Base-by-base conservation (phyloP, 2,113 vertebrate genomes). In the Ceyx melanurus region DNA sequence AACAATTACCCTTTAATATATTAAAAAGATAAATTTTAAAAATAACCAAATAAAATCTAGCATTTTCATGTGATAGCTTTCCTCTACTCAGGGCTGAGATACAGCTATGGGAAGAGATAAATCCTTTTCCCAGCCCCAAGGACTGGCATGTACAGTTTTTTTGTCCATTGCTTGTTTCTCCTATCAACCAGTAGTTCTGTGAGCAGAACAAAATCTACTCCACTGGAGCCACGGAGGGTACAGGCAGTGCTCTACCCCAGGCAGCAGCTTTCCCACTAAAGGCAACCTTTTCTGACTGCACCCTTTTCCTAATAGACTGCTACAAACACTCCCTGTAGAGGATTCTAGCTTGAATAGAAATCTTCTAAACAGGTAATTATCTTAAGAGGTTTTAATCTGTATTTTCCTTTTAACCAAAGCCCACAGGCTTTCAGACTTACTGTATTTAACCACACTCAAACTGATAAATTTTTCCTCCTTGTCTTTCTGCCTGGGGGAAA, bases 301-400 rank as follows among this genome's bases (percentile, higher is more conserved):
- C 89, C 91, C 57, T 81, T 71, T 93, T 79, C 84, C 78, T 89
- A 85, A 67, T 33, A 93, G 81, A 66, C 90, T 60, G 64, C 74
- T 92, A 70, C 43, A 85, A 74, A 80, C 35, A 83, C 61, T 92
- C 75, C 51, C 84, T 90, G 66, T 76, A 87, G 89, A 92, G 87
- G 75, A 74, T 85, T 94, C 84, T 89, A 76, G 56, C 46, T 86
- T 91, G 92, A 95, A 83, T 91, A 76, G 87, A 93, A 96, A 86
- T 53, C 65, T 91, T 81, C 89, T 93, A 93, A 96, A 93, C 91
- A 86, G 78, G 82, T 96, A 96, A 92, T 96, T 94, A 90, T 82
- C 53, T 88, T 93, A 91, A 89, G 92, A 89, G 87, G 84, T 82
- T 96, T 94, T 89, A 92, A 92, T 94, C 91, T 93, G 2, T 94